These are phyloP conservation scores for Eospalax fontanierii DNA, from an alignment of 2,797 vertebrate genomes.

Conservation along the genomic window DNA sequence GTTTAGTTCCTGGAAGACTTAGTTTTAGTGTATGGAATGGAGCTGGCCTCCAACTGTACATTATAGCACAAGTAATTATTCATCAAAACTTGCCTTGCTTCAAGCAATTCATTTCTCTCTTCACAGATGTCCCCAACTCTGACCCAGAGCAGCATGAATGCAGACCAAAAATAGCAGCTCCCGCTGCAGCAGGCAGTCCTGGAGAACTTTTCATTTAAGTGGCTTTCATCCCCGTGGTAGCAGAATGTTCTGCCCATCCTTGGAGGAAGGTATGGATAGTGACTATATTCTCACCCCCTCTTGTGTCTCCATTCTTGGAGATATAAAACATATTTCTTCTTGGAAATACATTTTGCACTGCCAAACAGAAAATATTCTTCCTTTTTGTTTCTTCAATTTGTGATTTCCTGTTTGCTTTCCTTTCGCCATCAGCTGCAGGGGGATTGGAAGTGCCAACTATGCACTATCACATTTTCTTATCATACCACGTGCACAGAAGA, in stretches of 20 bases:
- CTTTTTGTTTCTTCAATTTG: constrained; percentile 8
- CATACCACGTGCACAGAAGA: background rate
- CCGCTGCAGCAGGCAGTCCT: background rate
- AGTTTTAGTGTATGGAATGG: constrained; percentile 1
- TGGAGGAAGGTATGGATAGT: background rate
- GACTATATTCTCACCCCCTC: background rate
- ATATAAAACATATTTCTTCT: background rate
- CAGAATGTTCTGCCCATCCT: background rate
- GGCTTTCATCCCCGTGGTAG: background rate
- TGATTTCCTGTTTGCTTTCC: background rate
- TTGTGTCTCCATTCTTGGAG: background rate
- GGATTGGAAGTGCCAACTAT: background rate
- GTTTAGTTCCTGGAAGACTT: constrained; percentile 61
- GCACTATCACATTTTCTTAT: background rate
- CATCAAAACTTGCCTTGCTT: constrained; percentile 74
- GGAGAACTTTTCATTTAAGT: constrained; percentile 1
- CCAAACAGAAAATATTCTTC: background rate
- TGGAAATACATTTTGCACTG: background rate
- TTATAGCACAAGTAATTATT: constrained; percentile 78
- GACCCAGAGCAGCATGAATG: constrained; percentile 62
- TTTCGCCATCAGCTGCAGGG: background rate
- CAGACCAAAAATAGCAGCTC: constrained; percentile 74
- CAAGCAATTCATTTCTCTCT: constrained; percentile 71
- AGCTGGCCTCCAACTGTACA: constrained; percentile 37
- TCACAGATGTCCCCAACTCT: constrained; percentile 45